Base-by-base conservation (phyloP, 2,888 invertebrate genomes). In the Listrodromus nycthemerus region DNA sequence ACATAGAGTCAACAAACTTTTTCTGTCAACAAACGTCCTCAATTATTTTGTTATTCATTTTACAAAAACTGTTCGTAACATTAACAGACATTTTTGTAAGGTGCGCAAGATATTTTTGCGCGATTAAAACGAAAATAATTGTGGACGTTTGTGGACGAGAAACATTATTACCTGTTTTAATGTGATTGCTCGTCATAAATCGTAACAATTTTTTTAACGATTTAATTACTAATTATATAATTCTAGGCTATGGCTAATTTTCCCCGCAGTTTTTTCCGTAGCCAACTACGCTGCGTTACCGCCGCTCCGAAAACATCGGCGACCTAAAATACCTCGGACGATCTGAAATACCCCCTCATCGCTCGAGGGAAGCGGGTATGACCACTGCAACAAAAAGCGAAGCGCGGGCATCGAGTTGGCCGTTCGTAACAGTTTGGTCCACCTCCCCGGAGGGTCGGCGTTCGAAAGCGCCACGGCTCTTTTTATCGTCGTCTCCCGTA, bases 401-500 rank as follows among this genome's bases (percentile, higher is more conserved):
- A 58, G 27, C 13, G 58, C 24, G 58, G 27, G 24, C 24, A 30
- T 27, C 24, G 52, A 80, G 67, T 74, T 76, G 73, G 81, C 87
- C 77, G 85, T 85, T 86, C 86, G 86, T 83, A 86, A 84, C 86
- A 87, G 88, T 89, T 88, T 87, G 86, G 84, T 83, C 80, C 80
- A 84, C 83, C 85, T 86, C 81, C 61, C 33, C 55, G 8, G 71
- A 63, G 73, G 67, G 84, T 79, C 63, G 63, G 21, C 63, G 37
- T 37, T 65, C 63, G 63, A 19, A 48, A 61, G 27, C 48, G 24
- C 73, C 52, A 74, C 80, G 81, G 83, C 83, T 87, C 89, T 91
- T 91, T 91, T 91, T 90, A 90, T 89, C 90, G 88, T 90, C 88
- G 87, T 69, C 70, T 74, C 89, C 89, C 90, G 89, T 90, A 90